Base-by-base conservation (phyloP, 2,888 invertebrate genomes). In the Zygothrica quintamaculata region DNA sequence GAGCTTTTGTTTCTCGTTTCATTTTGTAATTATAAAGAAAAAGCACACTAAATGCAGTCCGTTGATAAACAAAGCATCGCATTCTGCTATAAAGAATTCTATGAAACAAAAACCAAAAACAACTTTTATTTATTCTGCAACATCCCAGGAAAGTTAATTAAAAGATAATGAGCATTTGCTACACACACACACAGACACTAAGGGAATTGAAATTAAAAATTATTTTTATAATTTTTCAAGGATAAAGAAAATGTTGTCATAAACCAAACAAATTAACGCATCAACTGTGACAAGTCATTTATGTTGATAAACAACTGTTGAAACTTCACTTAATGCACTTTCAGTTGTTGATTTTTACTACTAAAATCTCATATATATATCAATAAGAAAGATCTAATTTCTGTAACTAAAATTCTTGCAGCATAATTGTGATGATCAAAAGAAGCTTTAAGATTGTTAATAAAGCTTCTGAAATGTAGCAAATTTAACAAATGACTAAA, bases 111-210 rank as follows among this genome's bases (percentile, higher is more conserved):
- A 46, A 31, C 22, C 25, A 51, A 34, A 22, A 22, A 22, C 18
- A 69, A 65, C 44, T 70, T 69, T 65, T 33, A 16, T 58, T 51
- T n/a, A 65, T 70, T 48, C 47, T 48, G 52, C 42, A 48, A 43
- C 47, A n/a, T n/a, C 48, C 47, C 48, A 40, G 58, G 55, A 65
- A 65, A 73, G 60, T 72, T 73, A 73, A 73, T 73, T 73, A 73
- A 73, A 73, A 68, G 72, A 73, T 68, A 73, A 68, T 73, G 73
- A 68, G 39, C 52, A 64, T 64, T 67, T 39, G 2, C 18, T 53
- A n/a, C 39, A 22, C 18, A 22, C 18, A 22, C 18, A n/a, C 29
- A 29, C n/a, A 29, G 7, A 29, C 29, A 29, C 2, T 8, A 55
- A 25, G 59, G 26, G 40, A 60, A 48, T 39, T 60, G 47, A 53